Evolutionary conservation across 2,888 invertebrate species (phyloP).

Genomic region (Nezara viridula): DNA sequence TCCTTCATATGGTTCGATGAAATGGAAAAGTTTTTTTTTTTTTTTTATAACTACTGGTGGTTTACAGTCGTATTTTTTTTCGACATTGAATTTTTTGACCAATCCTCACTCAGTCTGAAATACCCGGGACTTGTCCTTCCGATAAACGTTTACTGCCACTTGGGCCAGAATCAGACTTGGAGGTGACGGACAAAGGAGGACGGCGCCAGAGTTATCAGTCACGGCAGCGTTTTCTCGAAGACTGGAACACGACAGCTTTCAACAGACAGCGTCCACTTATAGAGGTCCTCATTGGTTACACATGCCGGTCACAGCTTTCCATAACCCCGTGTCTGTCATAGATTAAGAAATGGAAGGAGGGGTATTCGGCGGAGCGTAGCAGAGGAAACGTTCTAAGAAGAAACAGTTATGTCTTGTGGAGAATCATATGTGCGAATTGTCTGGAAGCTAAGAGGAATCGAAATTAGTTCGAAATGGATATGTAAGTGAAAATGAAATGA

Average conservation of each 20-base stretch:
- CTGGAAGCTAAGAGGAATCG: not conserved
- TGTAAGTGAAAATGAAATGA: not conserved
- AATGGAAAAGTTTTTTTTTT: too few relatives aligned
- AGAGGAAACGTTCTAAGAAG: not conserved
- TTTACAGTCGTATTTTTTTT: not conserved
- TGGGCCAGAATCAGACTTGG: not conserved
- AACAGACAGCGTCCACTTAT: not conserved
- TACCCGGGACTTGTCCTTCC: not conserved
- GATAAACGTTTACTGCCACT: not conserved
- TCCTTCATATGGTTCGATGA: too few relatives aligned
- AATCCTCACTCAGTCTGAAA: not conserved
- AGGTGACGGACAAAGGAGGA: not conserved
- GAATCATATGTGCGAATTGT: not conserved
- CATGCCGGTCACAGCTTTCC: slow-evolving; percentile 5
- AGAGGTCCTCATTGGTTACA: slow-evolving; percentile 32
- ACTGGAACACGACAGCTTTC: slow-evolving; percentile 19
- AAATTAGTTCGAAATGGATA: not conserved
- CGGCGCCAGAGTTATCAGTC: slow-evolving; percentile 5
- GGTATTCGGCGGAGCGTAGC: not conserved
- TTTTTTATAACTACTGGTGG: not conserved
- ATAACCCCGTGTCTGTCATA: not conserved
- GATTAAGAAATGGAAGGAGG: not conserved
- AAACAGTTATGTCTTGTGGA: not conserved
- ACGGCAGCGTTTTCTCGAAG: slow-evolving; percentile 27
- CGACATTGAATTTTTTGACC: not conserved